phyloP scores from a whole-genome alignment of 1,140 invertebrate genomes.

The Drosophila orosa region DNA sequence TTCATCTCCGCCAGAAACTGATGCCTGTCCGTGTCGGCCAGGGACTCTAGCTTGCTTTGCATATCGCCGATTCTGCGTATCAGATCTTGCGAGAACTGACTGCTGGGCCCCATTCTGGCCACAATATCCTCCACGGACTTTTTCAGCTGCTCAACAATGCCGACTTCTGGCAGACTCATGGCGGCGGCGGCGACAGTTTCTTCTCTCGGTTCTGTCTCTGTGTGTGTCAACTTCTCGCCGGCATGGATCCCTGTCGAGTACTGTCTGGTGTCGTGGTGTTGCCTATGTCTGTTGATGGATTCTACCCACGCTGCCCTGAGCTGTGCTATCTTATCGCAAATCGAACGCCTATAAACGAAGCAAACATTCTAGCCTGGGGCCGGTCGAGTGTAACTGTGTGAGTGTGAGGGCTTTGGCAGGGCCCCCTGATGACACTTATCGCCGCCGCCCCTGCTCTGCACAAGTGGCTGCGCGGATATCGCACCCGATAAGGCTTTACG shows the following conservation, averaged over 20 bases:
- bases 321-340: conserved; percentile 74
- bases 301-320: conserved; percentile 29
- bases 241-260: conserved; percentile 44
- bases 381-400: conserved; percentile 2
- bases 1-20: conserved; percentile 71
- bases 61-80: conserved; percentile 60
- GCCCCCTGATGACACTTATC: conserved; percentile 51
- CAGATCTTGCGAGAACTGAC: conserved; percentile 69
- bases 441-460: not conserved
- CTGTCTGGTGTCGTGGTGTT: conserved; percentile 18
- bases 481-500: conserved; percentile 31
- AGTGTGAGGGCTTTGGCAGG: conserved; percentile 38
- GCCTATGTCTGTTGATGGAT: conserved; percentile 51
- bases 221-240: conserved; percentile 36
- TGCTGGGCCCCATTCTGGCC: conserved; percentile 67
- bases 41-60: conserved; percentile 62
- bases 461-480: conserved; percentile 12
- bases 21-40: conserved; percentile 59
- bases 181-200: not conserved
- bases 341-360: conserved; percentile 67
- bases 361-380: conserved; percentile 51
- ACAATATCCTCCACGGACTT: conserved; percentile 68
- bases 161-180: conserved; percentile 41
- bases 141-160: conserved; percentile 67
- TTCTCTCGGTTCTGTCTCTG: not conserved